Base-by-base conservation (phyloP, 2,888 invertebrate genomes). In the Pyrgus malvae region DNA sequence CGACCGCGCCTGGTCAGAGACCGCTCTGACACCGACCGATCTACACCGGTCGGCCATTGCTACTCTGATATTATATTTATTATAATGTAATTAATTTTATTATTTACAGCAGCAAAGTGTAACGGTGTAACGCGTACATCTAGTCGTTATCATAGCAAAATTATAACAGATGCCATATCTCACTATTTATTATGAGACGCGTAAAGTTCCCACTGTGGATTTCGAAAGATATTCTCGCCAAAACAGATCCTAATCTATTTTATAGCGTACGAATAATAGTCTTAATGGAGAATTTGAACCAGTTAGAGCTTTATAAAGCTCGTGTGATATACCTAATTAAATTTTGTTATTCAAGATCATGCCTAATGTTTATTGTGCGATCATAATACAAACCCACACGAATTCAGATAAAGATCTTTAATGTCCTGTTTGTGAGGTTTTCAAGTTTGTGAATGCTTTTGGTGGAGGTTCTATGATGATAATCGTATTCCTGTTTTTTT, bases 201-300 rank as follows among this genome's bases (percentile, higher is more conserved):
- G 16, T 27, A 44, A 19, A 19, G 19, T 41, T 50, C 49, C 41
- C 49, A 50, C 41, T 41, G 49, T 5, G 49, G 33, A 50, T 50
- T 50, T 23, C 49, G 41, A 33, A 50, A 50, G 40, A 33, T 50
- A 49, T 49, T 49, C 33, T 19, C 49, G 29, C 4, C 25, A 9
- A 38, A 38, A 29, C 1, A 41, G 49, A 50, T 50, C 1, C 5
- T 33, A 16, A 50, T 50, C 49, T 33, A 12, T 23, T 50, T 41
- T 25, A 50, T 23, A 38, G 19, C 19, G 38, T n/a, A 41, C 23
- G 21, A 23, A 50, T 50, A 41, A 50, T 50, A 38, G n/a, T 9
- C 19, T 17, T 38, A 38, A 38, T 38, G 38, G 40, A 50, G 49
- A 14, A 38, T 49, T 38, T 48, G 49, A 50, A 41, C 41, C 41